These are phyloP conservation scores for Ptychobarbus kaznakovi DNA, from an alignment of 2,797 vertebrate genomes.

Conservation along the genomic window DNA sequence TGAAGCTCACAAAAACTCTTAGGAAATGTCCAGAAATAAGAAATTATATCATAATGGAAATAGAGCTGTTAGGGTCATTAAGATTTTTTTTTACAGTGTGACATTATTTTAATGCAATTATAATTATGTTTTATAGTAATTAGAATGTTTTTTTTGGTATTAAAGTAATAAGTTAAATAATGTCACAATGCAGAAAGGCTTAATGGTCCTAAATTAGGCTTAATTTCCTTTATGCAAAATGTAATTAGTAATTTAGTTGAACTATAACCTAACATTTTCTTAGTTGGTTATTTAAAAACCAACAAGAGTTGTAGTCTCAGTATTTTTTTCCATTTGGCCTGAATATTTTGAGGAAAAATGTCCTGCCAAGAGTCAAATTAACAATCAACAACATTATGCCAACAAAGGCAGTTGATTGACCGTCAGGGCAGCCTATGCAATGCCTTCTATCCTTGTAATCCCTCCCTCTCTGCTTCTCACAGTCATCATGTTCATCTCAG, in stretches of 20 bases:
- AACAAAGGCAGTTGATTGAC: conserved; percentile 28
- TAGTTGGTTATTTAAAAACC: background rate
- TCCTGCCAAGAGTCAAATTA: background rate
- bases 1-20: background rate
- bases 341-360: background rate
- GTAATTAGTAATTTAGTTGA: background rate
- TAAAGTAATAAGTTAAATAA: conserved; percentile 12
- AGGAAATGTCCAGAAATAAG: conserved; percentile 4
- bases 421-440: conserved; percentile 48
- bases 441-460: conserved; percentile 71
- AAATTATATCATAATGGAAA: background rate
- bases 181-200: background rate
- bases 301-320: background rate
- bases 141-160: background rate
- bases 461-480: conserved; percentile 89
- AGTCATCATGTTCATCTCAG: conserved; percentile 99
- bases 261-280: conserved; percentile 12
- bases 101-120: background rate
- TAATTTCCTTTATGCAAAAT: background rate
- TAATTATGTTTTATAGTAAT: background rate
- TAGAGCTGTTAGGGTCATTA: background rate
- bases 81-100: background rate
- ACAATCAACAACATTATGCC: background rate
- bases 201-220: conserved; percentile 2
- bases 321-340: conserved; percentile 16